A percentile compares a stretch with the other conserved stretches of the same genome.
Evolutionary conservation across 2,888 invertebrate species (phyloP).

Genomic region (Synanthedon vespiformis): DNA sequence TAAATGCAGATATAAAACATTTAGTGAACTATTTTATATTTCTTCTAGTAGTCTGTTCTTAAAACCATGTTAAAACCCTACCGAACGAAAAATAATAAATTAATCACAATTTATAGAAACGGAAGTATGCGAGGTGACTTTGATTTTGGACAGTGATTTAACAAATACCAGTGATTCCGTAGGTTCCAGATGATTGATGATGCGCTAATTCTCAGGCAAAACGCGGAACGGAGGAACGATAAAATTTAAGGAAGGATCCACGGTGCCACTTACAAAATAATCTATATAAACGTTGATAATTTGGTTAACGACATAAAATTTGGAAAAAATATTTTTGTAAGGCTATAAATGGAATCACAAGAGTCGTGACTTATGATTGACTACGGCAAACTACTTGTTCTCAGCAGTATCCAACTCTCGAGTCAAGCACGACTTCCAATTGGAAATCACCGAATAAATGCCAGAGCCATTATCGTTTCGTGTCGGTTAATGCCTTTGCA

Average conservation of each 20-base stretch:
- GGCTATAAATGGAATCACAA: slow-evolving; percentile 14
- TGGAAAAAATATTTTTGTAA: too few species aligned
- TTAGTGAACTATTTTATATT: too few species aligned
- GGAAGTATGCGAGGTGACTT: neutral
- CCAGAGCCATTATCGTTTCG: slow-evolving; percentile 39
- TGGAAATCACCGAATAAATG: slow-evolving; percentile 27
- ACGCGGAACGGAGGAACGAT: slow-evolving; percentile 36
- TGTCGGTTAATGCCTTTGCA: slow-evolving; percentile 32
- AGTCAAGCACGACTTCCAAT: slow-evolving; percentile 35
- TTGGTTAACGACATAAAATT: neutral
- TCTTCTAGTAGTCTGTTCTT: too few species aligned
- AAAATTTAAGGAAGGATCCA: slow-evolving; percentile 2
- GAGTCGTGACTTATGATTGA: slow-evolving; percentile 42
- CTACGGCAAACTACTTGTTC: slow-evolving; percentile 20
- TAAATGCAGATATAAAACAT: too few species aligned
- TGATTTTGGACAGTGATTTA: slow-evolving; percentile 7
- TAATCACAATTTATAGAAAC: too few species aligned
- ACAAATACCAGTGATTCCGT: slow-evolving; percentile 11
- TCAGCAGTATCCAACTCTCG: slow-evolving; percentile 10
- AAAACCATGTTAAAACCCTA: too few species aligned
- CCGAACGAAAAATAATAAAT: too few species aligned
- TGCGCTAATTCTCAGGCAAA: slow-evolving; percentile 34
- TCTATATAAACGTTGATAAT: neutral
- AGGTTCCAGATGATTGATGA: slow-evolving; percentile 10
- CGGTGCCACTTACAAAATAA: slow-evolving; percentile 4